Base-by-base conservation (phyloP, 2,888 invertebrate genomes). In the Stenurella melanura region DNA sequence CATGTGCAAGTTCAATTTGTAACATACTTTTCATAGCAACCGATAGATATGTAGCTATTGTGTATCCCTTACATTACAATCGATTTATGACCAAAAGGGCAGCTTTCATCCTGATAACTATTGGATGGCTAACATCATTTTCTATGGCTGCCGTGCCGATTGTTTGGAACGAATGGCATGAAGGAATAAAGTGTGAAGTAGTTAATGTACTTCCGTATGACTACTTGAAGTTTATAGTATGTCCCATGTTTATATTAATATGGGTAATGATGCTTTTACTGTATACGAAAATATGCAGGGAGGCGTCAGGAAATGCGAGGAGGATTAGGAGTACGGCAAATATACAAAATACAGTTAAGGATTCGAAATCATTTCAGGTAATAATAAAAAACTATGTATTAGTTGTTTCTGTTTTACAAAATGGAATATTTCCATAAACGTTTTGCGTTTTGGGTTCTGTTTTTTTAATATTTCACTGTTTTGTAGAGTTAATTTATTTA, bases 291-390 rank as follows among this genome's bases (percentile, higher is more conserved):
- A 96, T 96, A 85, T 95, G 95, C 93, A 91, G 93, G 42, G 95
- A 95, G 88, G 95, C 96, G 0, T 92, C 93, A 5, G 93, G 93
- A 83, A 95, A 96, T 87, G 93, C 93, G 19, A 92, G 93, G 81
- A 91, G 95, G 78, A 90, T 95, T 88, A 91, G 94, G 58, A 92
- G 92, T 78, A 91, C 92, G 83, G 92, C 91, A 63, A 92, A 92
- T 86, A 91, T 91, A 82, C 84, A 87, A 75, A 88, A 91, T 10
- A 91, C 92, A 34, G 81, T 87, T 61, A 86, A 86, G 69, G 94
- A 95, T 87, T 94, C 94, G 91, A 95, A 94, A 90, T 94, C 94
- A 80, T 93, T 95, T 80, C 95, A 95, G 93, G 95, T 94, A 88
- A 77, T 64, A 38, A 73, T 1, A 21, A 58, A 19, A 58, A 58